Percentiles rank a stretch among this genome's conserved stretches.
These are phyloP conservation scores for Drosophila arizonae DNA, from an alignment of 1,140 invertebrate genomes.

Conservation along the genomic window DNA sequence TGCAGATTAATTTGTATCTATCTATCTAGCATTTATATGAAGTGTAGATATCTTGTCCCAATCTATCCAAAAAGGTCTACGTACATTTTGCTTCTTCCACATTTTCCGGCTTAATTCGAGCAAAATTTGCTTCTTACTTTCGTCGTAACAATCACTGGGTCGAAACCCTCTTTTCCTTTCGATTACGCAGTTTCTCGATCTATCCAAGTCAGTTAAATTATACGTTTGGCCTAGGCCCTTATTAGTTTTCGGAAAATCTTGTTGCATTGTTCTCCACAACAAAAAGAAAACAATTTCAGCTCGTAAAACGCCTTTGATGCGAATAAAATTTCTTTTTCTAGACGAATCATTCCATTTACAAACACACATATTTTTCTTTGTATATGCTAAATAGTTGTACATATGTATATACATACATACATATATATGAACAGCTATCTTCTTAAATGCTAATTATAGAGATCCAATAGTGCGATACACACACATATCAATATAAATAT, in stretches of 20 bases:
- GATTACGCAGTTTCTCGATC: conserved; percentile 59
- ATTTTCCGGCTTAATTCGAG: conserved; percentile 87
- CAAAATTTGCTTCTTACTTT: conserved; percentile 90
- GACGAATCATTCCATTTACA: conserved; percentile 10
- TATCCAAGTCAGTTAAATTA: neutral
- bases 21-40: neutral
- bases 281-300: neutral
- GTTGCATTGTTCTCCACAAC: conserved; percentile 3
- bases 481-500: neutral
- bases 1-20: neutral
- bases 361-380: neutral
- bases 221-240: neutral
- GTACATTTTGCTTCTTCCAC: conserved; percentile 72
- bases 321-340: conserved; percentile 11
- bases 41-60: neutral
- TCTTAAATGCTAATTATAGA: conserved; percentile 43
- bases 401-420: conserved; percentile 2
- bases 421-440: conserved; percentile 2
- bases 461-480: conserved; percentile 7
- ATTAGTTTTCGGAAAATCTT: conserved; percentile 19
- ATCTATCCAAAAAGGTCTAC: conserved; percentile 4
- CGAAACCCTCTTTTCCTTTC: conserved; percentile 88
- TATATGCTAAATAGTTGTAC: neutral
- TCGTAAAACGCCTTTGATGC: neutral
- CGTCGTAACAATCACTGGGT: conserved; percentile 92